Conservation (phyloP, 2,113 vertebrate species). For the Girardinichthys multiradiatus region DNA sequence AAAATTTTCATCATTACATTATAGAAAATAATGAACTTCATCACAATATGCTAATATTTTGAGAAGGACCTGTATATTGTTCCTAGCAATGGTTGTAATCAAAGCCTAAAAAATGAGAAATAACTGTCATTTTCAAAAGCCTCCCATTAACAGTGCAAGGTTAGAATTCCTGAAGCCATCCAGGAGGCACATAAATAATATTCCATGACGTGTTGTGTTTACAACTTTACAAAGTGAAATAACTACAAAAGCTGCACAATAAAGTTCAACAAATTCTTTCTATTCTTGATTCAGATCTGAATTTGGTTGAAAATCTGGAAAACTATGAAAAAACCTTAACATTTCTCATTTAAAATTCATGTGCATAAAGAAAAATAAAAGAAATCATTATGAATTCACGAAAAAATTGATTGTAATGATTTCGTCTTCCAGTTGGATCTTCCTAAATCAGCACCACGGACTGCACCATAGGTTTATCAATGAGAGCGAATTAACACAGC, state of each 20-base stretch:
- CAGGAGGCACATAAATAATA: slow-evolving; percentile 62
- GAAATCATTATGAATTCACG: neutral
- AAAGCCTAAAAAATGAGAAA: slow-evolving; percentile 8
- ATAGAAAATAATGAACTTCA: too few species aligned
- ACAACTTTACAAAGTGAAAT: neutral
- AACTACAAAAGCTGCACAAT: neutral
- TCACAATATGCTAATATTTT: too few species aligned
- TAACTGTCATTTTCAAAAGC: slow-evolving; percentile 28
- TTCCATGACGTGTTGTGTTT: slow-evolving; percentile 55
- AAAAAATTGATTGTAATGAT: neutral
- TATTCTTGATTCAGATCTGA: neutral
- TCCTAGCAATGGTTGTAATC: slow-evolving; percentile 9
- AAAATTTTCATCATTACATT: too few species aligned
- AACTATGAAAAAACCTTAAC: neutral
- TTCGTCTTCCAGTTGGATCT: too few species aligned
- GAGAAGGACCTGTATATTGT: neutral
- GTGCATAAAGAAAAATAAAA: neutral
- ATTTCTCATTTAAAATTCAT: neutral
- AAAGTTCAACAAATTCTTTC: neutral
- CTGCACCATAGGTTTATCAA: neutral
- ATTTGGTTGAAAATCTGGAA: too few species aligned
- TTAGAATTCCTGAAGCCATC: slow-evolving; percentile 52
- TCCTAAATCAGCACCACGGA: neutral
- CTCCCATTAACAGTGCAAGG: slow-evolving; percentile 33
- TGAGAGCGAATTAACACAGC: neutral